Base-by-base conservation (phyloP, 2,113 vertebrate genomes). In the Girardinichthys multiradiatus region DNA sequence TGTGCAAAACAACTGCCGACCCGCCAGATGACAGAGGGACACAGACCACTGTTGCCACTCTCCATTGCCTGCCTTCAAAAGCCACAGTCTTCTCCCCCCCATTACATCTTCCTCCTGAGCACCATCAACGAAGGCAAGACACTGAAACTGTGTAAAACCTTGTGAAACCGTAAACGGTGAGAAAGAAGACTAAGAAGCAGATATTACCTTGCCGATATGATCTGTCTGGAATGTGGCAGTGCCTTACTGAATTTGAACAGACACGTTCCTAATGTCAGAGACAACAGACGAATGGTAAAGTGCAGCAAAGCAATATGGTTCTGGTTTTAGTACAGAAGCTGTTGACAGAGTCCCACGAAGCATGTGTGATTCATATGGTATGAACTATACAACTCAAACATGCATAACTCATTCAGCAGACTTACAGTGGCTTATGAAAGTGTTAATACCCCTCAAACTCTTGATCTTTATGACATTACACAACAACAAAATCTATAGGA, bases 1-100 rank as follows among this genome's bases (percentile, higher is more conserved):
- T 88, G 85, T 89, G 84, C 90, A 93, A 93, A 95, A 94, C 92
- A 93, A 91, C 87, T 89, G 80, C 65, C 75, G 77, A 76, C 71
- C 81, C 72, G 28, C 83, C 89, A 88, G 91, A 87, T 89, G 90
- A 87, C 75, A 80, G 65, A 66, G 76, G 58, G 80, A 83, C 80
- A 75, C 73, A 79, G 71, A 70, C 74, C 61, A 70, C 60, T 45
- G 57, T 58, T 54, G 65, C 68, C 31, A 69, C 77, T 81, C 76
- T 30, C 73, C 71, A 65, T 24, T 28, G 58, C 39, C 61, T 60
- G 62, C 79, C 68, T 78, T 64, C 28, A 75, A 86, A 87, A 87
- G 76, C 64, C 42, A 17, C 78, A 6, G 30, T 59, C 62, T 45
- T n/a, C 58, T 72, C 72, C 12, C 37, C 4, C 4, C 4, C 15